A percentile compares a stretch with the other conserved stretches of the same genome.
Conservation (phyloP, 2,888 invertebrate species). For the Idaea dimidiata region DNA sequence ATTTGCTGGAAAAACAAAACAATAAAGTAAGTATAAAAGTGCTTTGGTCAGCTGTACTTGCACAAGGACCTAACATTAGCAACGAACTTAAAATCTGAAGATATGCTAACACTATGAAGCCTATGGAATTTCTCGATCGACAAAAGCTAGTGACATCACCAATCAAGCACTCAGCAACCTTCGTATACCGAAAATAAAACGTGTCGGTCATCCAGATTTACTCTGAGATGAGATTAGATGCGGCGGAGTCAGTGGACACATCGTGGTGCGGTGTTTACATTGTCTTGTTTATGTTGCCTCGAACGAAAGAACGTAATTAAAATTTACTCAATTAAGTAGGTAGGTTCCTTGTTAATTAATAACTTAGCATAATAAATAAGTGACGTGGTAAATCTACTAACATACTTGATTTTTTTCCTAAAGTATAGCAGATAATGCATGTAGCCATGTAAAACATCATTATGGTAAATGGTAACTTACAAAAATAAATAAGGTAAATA, state of each 20-base stretch:
- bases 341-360: neutral
- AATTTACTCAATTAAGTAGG: neutral
- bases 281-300: neutral
- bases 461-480: no score
- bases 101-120: neutral
- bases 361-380: neutral
- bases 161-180: constrained; percentile 31
- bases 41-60: no score
- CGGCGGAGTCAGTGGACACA: constrained; percentile 6
- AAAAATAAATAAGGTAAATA: no score
- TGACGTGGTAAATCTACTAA: no score
- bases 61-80: no score
- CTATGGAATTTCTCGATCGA: constrained; percentile 17
- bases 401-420: no score
- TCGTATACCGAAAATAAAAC: constrained; percentile 49
- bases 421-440: no score
- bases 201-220: constrained; percentile 23
- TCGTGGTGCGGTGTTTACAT: neutral
- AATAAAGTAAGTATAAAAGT: no score
- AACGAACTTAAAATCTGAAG: no score
- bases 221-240: constrained; percentile 16
- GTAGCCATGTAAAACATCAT: no score
- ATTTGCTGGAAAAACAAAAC: no score
- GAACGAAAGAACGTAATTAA: neutral
- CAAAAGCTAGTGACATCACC: constrained; percentile 47